These are phyloP conservation scores for Uloborus plumipes DNA, from an alignment of 2,888 invertebrate genomes.

Conservation along the genomic window DNA sequence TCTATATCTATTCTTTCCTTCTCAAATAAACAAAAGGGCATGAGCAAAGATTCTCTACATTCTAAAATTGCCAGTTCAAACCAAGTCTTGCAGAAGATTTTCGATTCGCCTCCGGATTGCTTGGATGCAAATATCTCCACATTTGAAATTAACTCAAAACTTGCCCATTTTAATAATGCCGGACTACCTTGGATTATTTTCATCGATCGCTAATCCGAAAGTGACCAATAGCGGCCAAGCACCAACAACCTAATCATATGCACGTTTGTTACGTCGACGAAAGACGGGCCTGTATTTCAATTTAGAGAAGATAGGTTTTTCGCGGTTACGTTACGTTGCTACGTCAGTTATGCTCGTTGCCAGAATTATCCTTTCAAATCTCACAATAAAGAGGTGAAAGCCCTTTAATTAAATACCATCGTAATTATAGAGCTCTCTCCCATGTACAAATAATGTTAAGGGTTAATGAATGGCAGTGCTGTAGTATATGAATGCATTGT, in stretches of 20 bases:
- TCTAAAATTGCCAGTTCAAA: no score
- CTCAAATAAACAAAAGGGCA: no score
- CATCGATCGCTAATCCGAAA: slow-evolving; percentile 54
- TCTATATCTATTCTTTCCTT: no score
- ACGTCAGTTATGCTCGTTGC: not conserved
- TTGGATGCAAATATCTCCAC: not conserved
- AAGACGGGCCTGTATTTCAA: slow-evolving; percentile 33
- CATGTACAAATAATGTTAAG: slow-evolving; percentile 40
- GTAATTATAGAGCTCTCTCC: slow-evolving; percentile 45
- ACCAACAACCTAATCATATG: slow-evolving; percentile 57
- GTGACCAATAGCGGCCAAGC: slow-evolving; percentile 58
- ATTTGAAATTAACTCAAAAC: slow-evolving; percentile 5
- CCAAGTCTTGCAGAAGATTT: no score
- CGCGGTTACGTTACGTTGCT: slow-evolving; percentile 36
- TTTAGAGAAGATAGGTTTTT: slow-evolving; percentile 37
- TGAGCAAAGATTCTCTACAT: no score
- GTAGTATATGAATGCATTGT: no score
- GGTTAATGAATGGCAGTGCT: slow-evolving; percentile 22
- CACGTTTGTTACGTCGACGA: slow-evolving; percentile 24
- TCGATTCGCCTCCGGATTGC: no score
- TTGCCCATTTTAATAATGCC: not conserved
- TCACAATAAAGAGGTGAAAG: slow-evolving; percentile 40
- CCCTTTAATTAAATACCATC: slow-evolving; percentile 39
- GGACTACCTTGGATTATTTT: slow-evolving; percentile 22
- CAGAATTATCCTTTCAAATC: slow-evolving; percentile 38